Percentiles rank a stretch among this genome's conserved stretches.
Conservation (phyloP, 1,140 invertebrate genomes). For the Saccostrea cuccullata region DNA sequence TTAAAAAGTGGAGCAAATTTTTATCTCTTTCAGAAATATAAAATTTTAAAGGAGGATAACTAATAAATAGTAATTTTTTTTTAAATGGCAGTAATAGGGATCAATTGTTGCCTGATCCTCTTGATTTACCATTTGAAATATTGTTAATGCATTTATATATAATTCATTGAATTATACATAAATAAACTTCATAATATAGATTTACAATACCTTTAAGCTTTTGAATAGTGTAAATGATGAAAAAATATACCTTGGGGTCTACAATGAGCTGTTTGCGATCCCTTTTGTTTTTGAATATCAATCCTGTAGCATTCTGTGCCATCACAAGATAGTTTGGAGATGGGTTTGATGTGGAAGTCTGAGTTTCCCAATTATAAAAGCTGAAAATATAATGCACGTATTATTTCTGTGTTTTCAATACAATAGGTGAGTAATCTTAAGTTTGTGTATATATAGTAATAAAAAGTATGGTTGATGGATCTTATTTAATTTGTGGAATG, state of each 20-base stretch:
- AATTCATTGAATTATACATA: neutral
- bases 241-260: slow-evolving; percentile 77
- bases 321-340: slow-evolving; percentile 85
- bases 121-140: neutral
- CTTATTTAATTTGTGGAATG: too few relatives aligned
- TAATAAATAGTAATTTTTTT: too few relatives aligned
- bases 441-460: too few relatives aligned
- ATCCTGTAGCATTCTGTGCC: slow-evolving; percentile 83
- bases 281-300: slow-evolving; percentile 83
- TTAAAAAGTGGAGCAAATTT: neutral
- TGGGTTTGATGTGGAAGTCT: slow-evolving; percentile 83
- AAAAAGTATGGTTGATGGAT: too few relatives aligned
- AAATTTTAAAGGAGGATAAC: too few relatives aligned
- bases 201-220: too few relatives aligned
- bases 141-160: neutral
- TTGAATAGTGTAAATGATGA: neutral
- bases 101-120: too few relatives aligned
- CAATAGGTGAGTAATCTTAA: too few relatives aligned
- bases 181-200: neutral
- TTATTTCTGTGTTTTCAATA: neutral
- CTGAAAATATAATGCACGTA: slow-evolving; percentile 62
- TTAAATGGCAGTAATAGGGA: too few relatives aligned
- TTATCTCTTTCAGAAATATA: too few relatives aligned
- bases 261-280: slow-evolving; percentile 80
- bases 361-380: slow-evolving; percentile 85